Evolutionary conservation across 2,797 vertebrate species (phyloP), one percentile per base, ranked within the genome.

Genomic region (Chrosomus eos): DNA sequence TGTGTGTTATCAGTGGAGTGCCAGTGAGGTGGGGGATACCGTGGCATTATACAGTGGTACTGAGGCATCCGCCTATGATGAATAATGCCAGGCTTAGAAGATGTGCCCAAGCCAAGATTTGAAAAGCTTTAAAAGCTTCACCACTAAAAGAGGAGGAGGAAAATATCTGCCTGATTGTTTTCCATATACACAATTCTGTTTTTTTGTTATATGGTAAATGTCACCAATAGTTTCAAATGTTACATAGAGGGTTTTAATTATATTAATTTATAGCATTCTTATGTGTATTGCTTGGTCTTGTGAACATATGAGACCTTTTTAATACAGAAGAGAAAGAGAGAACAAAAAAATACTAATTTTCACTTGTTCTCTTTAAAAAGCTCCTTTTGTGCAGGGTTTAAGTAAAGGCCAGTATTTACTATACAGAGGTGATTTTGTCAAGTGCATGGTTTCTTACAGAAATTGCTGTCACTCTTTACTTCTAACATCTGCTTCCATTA

Each of bases 401-500:
- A 67, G 26, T 71, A 76, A 84, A 70, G 83, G 84, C 18, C 45
- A 64, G 76, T 83, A 45, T 83, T 79, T 80, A 43, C 31, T 83
- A 28, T 68, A 51, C 60, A 58, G 81, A 33, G 71, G 33, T 81
- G 58, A 67, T 78, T 78, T 33, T 58, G 82, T 84, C 82, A 78
- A 78, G 74, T 84, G 74, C 73, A 48, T n/a, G 26, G 82, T 68
- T 80, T 85, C 78, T 72, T 85, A 26, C 31, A 76, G 71, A 75
- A 76, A 77, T 70, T 53, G 45, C 79, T 84, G 70, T 74, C 48
- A 70, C 51, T 85, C 72, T 85, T 87, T 79, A 87, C 76, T 74
- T 78, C 75, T 64, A 88, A 88, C 89, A 92, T 89, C 88, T 91
- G 91, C 72, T 87, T 74, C 58, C 85, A 85, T 89, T 87, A 88